Conservation (phyloP, 1,140 invertebrate genomes). For the Drosophila arawakana region DNA sequence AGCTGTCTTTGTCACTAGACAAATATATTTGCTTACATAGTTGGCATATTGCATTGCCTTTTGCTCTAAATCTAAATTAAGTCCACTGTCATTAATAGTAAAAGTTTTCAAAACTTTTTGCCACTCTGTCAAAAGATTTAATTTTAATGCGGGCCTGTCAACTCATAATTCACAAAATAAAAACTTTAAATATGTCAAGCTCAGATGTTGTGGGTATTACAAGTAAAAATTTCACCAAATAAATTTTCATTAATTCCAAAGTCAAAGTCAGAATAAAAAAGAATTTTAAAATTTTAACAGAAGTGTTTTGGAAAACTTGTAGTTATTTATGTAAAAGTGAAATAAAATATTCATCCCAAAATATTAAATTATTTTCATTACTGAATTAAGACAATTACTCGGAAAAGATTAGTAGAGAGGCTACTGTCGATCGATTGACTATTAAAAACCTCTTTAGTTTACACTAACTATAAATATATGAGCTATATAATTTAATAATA, state of each 20-base stretch:
- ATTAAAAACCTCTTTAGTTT: too few species aligned
- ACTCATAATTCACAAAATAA: neutral
- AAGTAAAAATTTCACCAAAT: neutral
- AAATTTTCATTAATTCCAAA: neutral
- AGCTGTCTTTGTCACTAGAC: slow-evolving; percentile 27
- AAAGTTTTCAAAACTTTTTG: slow-evolving; percentile 19
- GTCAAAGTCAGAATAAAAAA: neutral
- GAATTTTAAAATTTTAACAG: neutral
- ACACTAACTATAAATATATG: too few species aligned
- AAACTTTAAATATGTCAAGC: neutral
- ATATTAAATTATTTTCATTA: too few species aligned
- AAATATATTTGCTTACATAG: slow-evolving; percentile 41
- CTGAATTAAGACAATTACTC: too few species aligned
- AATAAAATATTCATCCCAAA: too few species aligned
- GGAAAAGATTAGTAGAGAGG: too few species aligned
- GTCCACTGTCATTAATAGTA: slow-evolving; percentile 37
- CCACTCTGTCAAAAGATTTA: slow-evolving; percentile 20
- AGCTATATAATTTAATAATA: too few species aligned
- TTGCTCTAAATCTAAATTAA: slow-evolving; percentile 24
- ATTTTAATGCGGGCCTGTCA: slow-evolving; percentile 33
- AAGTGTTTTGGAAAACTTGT: neutral
- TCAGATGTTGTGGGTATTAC: neutral
- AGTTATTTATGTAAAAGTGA: too few species aligned
- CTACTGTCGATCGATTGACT: too few species aligned
- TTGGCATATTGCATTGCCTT: slow-evolving; percentile 33